Base-by-base conservation (phyloP, 2,888 invertebrate genomes). In the Latrodectus elegans region DNA sequence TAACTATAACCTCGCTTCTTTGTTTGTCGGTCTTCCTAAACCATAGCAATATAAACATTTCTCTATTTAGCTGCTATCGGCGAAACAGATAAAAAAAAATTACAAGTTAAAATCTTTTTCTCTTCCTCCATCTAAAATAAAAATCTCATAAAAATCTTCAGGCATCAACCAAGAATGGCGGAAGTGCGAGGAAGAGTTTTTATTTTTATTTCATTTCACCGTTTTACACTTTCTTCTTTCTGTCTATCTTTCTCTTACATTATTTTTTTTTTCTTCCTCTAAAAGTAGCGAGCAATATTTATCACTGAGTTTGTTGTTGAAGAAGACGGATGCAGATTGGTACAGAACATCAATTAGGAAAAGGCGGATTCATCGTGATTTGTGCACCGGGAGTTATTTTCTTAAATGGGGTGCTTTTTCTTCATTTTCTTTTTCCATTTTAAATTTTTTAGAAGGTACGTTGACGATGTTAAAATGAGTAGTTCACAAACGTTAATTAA, bases 261-360 rank as follows among this genome's bases (percentile, higher is more conserved):
- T 64, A 14, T 53, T 26, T 64, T 68, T 15, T 17, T 68, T 70
- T 75, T 52, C 15, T 70, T 70, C 52, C 14, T 14, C 68, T 70
- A 9, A 51, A 68, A 79, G 79, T 22, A 53, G 52, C 55, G 38
- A 52, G 78, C 68, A 65, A 80, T 80, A 75, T 86, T 80, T 80
- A 80, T 86, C 76, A 67, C 79, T 26, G 75, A 55, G 85, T 67
- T 70, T 80, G 80, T 73, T 70, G 74, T 75, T 80, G 80, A 80
- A 80, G 80, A 86, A 86, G 85, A 86, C 85, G 72, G 86, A 86
- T 86, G 81, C 73, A 86, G 77, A 81, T 86, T 86, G 65, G 76
- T 81, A 81, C 81, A 77, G 77, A 81, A 67, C 81, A 86, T 86
- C 81, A 77, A 81, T 81, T 86, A 86, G 86, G 71, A 81, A 81